Evolutionary conservation across 2,797 vertebrate species (phyloP).

Genomic region (Paedocypris micromegethes): DNA sequence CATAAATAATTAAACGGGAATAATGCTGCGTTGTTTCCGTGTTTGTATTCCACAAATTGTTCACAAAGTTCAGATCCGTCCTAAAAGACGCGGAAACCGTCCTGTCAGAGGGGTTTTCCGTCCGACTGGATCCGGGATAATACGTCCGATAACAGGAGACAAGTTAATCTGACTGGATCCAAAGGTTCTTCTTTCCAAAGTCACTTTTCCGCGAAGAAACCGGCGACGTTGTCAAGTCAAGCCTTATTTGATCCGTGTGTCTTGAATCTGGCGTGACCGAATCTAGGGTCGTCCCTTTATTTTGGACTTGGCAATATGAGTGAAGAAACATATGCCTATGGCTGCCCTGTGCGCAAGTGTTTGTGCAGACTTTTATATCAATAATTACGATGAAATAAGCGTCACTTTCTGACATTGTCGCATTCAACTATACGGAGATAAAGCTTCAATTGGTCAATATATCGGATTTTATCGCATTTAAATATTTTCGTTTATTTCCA

Average conservation of each 20-base stretch:
- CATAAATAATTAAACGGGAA: too few species aligned
- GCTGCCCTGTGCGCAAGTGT: constrained; percentile 14
- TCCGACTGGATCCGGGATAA: constrained; percentile 38
- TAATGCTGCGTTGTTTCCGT: too few species aligned
- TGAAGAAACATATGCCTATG: constrained; percentile 6
- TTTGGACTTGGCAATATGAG: constrained; percentile 34
- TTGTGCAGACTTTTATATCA: too few species aligned
- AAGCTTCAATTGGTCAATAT: too few species aligned
- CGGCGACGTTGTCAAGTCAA: constrained; percentile 34
- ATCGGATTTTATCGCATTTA: too few species aligned
- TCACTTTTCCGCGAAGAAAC: constrained; percentile 21
- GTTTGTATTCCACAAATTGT: too few species aligned
- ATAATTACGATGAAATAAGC: too few species aligned
- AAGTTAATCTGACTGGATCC: constrained; percentile 19
- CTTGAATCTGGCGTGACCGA: constrained; percentile 35
- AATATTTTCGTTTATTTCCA: too few species aligned
- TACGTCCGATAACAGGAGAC: constrained; percentile 36
- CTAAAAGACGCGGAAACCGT: too few species aligned
- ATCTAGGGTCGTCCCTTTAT: constrained; percentile 32
- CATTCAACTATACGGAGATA: too few species aligned
- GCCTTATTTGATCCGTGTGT: constrained; percentile 12
- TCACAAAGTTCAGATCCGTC: too few species aligned
- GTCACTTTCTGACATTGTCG: too few species aligned
- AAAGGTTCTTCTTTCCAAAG: constrained; percentile 32
- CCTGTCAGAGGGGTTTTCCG: constrained; percentile 34